These are phyloP conservation scores for Odobenus rosmarus DNA, from an alignment of 2,113 vertebrate species.

Conservation along the genomic window DNA sequence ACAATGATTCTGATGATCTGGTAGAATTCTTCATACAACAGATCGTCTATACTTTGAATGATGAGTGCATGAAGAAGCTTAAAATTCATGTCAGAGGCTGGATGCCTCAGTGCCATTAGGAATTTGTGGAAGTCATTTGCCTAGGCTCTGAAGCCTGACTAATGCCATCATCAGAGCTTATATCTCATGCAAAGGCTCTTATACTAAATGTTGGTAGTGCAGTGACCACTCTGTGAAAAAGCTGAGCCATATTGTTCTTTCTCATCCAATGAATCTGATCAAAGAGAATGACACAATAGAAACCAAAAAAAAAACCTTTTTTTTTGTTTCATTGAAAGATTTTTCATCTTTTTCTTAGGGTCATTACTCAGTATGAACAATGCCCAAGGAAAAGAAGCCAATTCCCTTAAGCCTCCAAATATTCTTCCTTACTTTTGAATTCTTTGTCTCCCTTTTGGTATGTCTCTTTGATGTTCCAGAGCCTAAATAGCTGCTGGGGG, in stretches of 20 bases:
- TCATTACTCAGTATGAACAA: neutral
- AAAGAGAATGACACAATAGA: neutral
- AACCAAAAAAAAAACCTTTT: neutral
- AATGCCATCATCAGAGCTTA: neutral
- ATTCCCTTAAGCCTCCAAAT: neutral
- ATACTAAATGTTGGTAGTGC: neutral
- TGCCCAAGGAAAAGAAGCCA: neutral
- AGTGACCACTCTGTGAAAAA: neutral
- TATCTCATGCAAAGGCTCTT: neutral
- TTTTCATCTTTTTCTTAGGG: conserved; percentile 23
- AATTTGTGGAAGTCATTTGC: neutral
- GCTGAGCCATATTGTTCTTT: neutral
- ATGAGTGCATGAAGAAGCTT: neutral
- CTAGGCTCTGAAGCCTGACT: neutral
- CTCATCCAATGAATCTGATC: neutral
- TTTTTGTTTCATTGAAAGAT: neutral
- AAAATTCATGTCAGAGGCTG: neutral
- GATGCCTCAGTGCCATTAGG: neutral
- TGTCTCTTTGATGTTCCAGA: neutral
- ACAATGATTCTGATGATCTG: neutral
- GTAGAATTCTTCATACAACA: neutral
- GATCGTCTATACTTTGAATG: neutral
- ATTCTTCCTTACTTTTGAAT: neutral
- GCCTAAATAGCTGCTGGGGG: neutral
- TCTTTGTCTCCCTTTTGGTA: neutral